Evolutionary conservation across 2,797 vertebrate genomes (phyloP).

Genomic region (Rhynchonycteris naso): DNA sequence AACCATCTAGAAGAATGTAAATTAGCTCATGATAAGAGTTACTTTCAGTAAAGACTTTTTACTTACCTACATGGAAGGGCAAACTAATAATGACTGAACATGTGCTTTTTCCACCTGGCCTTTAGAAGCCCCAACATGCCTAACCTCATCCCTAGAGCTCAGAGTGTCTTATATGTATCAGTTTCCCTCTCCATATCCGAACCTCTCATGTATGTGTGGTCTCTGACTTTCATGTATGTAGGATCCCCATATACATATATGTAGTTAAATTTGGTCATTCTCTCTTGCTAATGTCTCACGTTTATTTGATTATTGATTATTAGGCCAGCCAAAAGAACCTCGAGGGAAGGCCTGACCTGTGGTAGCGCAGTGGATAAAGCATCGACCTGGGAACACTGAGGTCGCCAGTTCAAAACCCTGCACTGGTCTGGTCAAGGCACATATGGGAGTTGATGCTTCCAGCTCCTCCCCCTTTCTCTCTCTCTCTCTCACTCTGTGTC

Average conservation of each 20-base stretch:
- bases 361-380: too few relatives aligned
- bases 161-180: neutral
- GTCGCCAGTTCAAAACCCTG: too few relatives aligned
- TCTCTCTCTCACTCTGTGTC: too few relatives aligned
- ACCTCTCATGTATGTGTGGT: neutral
- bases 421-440: too few relatives aligned
- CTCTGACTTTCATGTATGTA: neutral
- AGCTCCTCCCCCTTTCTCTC: too few relatives aligned
- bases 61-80: neutral
- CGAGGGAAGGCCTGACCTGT: too few relatives aligned
- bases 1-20: neutral
- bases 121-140: neutral
- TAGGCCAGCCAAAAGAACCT: neutral
- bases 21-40: neutral
- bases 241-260: neutral
- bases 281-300: neutral
- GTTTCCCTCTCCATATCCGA: neutral
- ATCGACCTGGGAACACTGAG: too few relatives aligned
- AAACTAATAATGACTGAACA: neutral
- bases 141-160: neutral
- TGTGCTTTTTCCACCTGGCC: neutral
- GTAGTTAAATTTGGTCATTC: neutral
- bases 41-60: neutral
- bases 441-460: too few relatives aligned
- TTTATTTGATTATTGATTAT: neutral